Percentiles rank a stretch among this genome's conserved stretches.
Conservation (phyloP, 1,140 invertebrate species). For the Dermatophagoides farinae region DNA sequence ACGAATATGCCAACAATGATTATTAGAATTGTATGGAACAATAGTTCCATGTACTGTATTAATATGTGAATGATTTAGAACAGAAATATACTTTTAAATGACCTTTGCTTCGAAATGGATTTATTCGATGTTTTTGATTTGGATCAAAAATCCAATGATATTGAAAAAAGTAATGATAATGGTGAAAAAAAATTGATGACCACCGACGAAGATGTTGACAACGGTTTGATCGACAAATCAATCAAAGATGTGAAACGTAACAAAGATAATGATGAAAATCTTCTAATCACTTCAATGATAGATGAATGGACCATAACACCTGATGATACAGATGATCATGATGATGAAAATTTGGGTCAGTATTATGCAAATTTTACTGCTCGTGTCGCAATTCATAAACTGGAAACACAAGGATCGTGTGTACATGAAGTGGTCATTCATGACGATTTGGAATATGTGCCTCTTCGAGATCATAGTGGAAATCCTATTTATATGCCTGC, state of each 20-base stretch:
- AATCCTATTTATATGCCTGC: slow-evolving; percentile 40
- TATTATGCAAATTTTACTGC: slow-evolving; percentile 7
- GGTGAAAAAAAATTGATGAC: background rate
- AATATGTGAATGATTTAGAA: no score
- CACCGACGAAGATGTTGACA: background rate
- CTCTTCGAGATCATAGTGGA: slow-evolving; percentile 32
- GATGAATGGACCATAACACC: background rate
- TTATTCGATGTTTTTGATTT: slow-evolving; percentile 13
- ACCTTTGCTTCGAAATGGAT: slow-evolving; percentile 4
- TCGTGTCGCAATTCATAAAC: background rate
- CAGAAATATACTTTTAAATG: no score
- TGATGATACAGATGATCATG: background rate
- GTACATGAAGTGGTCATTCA: slow-evolving; percentile 47
- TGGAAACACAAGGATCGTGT: slow-evolving; percentile 12
- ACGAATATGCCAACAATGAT: no score
- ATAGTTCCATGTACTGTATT: no score
- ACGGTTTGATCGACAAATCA: background rate
- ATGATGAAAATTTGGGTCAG: background rate
- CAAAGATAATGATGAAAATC: background rate
- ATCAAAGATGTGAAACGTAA: background rate
- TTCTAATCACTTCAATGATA: background rate
- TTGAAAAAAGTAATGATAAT: background rate
- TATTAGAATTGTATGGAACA: no score
- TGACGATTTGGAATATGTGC: slow-evolving; percentile 55
- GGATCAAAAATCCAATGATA: slow-evolving; percentile 5